A percentile compares a stretch with the other conserved stretches of the same genome.
These are phyloP conservation scores for Monarcha castaneiventris DNA, from an alignment of 2,113 vertebrate species.

Conservation along the genomic window DNA sequence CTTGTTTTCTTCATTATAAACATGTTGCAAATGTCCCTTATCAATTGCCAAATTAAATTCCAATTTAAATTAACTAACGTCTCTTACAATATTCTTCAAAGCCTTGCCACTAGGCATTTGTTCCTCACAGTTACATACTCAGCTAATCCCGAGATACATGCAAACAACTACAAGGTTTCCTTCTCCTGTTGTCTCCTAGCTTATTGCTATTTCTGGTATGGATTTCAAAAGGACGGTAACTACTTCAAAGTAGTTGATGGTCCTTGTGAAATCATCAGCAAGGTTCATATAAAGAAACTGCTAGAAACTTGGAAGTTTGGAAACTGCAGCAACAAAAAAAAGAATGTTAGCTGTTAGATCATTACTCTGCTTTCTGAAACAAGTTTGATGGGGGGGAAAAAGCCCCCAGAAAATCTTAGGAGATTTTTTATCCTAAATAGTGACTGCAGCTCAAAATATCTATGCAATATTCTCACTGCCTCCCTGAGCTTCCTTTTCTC, in stretches of 20 bases:
- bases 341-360: neutral
- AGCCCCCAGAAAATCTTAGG: accelerated
- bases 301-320: neutral
- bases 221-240: neutral
- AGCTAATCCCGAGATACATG: neutral
- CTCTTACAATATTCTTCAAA: conserved; percentile 5
- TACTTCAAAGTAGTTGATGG: neutral
- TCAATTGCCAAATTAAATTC: conserved; percentile 30
- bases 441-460: neutral
- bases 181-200: neutral
- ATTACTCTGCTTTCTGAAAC: neutral
- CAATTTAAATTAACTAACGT: neutral
- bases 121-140: neutral
- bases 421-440: neutral
- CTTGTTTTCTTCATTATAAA: neutral
- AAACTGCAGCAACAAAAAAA: neutral
- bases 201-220: neutral
- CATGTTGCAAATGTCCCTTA: neutral
- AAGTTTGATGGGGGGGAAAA: neutral
- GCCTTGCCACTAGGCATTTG: neutral
- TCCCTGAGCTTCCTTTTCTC: neutral
- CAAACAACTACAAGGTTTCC: neutral
- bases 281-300: neutral
- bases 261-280: neutral
- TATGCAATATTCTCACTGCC: neutral